These are phyloP conservation scores for Rhincodon typus DNA, from an alignment of 2,797 vertebrate species.

Conservation along the genomic window DNA sequence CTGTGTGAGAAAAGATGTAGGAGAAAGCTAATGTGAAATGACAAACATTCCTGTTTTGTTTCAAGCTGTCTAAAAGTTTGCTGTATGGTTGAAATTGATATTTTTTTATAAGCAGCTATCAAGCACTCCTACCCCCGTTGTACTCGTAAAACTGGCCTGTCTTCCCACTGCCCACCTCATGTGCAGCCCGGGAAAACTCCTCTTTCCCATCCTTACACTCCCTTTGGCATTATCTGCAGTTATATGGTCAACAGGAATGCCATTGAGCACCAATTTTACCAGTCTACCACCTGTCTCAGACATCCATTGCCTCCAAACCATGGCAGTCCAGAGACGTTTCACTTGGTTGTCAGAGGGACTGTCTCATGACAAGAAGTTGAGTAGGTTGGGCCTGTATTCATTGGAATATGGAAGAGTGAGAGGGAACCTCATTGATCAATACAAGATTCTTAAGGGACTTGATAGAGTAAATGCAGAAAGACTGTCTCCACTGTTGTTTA, in stretches of 20 bases:
- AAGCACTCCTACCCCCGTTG: not conserved
- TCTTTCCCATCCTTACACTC: not conserved
- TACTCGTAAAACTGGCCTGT: not conserved
- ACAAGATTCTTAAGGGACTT: too few species aligned
- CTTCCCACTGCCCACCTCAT: not conserved
- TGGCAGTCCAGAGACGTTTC: not conserved
- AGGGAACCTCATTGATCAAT: too few species aligned
- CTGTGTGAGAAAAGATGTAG: not conserved
- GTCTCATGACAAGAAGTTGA: too few species aligned
- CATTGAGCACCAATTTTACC: not conserved
- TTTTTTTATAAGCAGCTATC: not conserved
- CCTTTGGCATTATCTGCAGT: not conserved
- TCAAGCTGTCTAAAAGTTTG: not conserved
- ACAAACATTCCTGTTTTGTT: not conserved
- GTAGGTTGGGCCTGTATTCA: too few species aligned
- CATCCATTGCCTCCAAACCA: not conserved
- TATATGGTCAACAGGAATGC: not conserved
- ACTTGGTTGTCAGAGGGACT: too few species aligned
- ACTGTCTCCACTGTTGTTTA: too few species aligned
- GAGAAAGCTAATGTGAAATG: not conserved
- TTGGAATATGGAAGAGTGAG: too few species aligned
- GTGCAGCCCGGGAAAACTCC: not conserved
- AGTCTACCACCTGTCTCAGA: not conserved
- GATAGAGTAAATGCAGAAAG: too few species aligned
- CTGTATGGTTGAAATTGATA: not conserved